A percentile compares a stretch with the other conserved stretches of the same genome.
These are phyloP conservation scores for Ivindomyrus marchei DNA, from an alignment of 2,113 vertebrate species.

Conservation along the genomic window DNA sequence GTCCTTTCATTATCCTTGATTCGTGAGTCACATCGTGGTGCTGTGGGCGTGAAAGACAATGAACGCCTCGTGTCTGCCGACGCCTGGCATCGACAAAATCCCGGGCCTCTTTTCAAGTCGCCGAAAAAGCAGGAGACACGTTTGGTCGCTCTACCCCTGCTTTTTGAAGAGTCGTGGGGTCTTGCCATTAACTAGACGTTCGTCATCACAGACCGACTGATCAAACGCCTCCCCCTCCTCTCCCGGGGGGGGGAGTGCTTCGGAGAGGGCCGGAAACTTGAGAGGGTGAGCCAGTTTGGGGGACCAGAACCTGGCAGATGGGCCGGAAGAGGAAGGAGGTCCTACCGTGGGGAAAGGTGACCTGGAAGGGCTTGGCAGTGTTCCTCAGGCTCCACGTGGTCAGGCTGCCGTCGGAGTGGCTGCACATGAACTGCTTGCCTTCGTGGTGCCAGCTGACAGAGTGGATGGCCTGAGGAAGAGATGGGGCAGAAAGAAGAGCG, in stretches of 20 bases:
- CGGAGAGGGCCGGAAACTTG: not conserved
- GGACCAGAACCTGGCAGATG: not conserved
- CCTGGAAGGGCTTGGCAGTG: constrained; percentile 87
- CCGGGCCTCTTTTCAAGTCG: not conserved
- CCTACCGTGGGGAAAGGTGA: constrained; percentile 95
- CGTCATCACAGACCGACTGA: not conserved
- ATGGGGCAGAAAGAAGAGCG: not conserved
- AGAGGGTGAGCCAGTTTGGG: not conserved
- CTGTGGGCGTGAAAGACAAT: not conserved
- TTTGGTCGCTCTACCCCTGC: not conserved
- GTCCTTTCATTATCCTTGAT: not conserved
- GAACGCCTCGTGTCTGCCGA: not conserved
- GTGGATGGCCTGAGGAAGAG: constrained; percentile 78
- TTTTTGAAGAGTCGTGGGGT: not conserved
- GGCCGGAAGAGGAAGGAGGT: not conserved
- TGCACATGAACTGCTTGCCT: constrained; percentile 98
- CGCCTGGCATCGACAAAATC: not conserved
- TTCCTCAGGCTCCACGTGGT: constrained; percentile 91
- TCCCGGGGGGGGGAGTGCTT: not conserved
- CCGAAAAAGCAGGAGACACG: not conserved
- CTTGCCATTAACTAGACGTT: not conserved
- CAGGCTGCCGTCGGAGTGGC: constrained; percentile 95
- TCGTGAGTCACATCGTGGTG: not conserved
- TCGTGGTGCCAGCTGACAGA: constrained; percentile 97
- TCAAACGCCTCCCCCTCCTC: not conserved